Conservation (phyloP, 2,888 invertebrate genomes). For the Epistrophe grossulariae region DNA sequence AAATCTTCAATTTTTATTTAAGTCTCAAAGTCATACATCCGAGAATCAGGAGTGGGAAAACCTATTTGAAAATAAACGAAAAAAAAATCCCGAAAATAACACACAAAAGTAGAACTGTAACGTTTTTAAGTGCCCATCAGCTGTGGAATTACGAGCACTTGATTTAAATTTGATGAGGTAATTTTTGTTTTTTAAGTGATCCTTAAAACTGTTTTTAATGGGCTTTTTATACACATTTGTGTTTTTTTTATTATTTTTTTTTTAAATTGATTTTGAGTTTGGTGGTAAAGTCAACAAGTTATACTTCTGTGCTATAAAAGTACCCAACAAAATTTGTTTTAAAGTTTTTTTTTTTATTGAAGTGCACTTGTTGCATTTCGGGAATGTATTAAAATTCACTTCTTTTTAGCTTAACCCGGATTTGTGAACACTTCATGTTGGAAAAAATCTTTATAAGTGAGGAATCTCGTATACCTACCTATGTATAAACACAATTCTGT, state of each 20-base stretch:
- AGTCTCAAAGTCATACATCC: constrained; percentile 4
- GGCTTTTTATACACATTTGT: not conserved
- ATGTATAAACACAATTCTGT: no score
- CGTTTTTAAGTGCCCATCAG: constrained; percentile 26
- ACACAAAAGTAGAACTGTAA: constrained; percentile 10
- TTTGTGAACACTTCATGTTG: no score
- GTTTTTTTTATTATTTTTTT: not conserved
- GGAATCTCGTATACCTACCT: no score
- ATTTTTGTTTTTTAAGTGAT: constrained; percentile 25
- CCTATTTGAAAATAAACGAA: not conserved
- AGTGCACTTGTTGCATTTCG: not conserved
- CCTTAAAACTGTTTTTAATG: constrained; percentile 22
- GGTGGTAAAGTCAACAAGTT: constrained; percentile 14
- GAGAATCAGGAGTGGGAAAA: constrained; percentile 7
- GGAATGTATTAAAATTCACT: not conserved
- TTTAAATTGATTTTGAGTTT: not conserved
- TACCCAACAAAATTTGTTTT: not conserved
- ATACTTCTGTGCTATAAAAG: not conserved
- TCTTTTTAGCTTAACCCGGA: not conserved
- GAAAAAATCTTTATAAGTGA: no score
- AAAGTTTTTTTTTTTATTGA: not conserved
- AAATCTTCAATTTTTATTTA: constrained; percentile 28
- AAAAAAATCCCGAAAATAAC: not conserved
- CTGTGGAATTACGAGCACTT: constrained; percentile 39
- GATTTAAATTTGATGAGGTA: constrained; percentile 37